Percentiles rank a stretch among this genome's conserved stretches.
These are phyloP conservation scores for Drosophila setosimentum DNA, from an alignment of 2,888 invertebrate genomes.

Conservation along the genomic window DNA sequence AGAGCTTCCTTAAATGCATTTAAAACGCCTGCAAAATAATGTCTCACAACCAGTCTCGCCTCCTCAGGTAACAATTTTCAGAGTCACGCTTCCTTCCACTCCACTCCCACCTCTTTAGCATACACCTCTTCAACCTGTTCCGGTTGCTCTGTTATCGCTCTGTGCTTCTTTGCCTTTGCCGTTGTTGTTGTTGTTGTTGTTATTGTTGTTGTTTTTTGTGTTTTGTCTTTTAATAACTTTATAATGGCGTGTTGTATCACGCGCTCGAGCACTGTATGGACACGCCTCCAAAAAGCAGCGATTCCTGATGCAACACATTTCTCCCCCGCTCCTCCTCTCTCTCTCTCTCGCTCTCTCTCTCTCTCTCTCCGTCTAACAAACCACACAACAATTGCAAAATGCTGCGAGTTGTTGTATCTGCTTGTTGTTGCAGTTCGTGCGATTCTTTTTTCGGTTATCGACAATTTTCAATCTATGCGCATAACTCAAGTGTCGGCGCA, in stretches of 20 bases:
- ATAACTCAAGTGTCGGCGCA: constrained; percentile 73
- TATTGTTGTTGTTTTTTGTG: constrained; percentile 30
- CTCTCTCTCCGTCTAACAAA: constrained; percentile 12
- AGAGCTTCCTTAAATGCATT: constrained; percentile 19
- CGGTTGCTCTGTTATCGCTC: constrained; percentile 28
- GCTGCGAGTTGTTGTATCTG: constrained; percentile 38
- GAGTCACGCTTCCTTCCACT: background rate
- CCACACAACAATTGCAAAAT: constrained; percentile 61
- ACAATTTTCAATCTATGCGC: constrained; percentile 79
- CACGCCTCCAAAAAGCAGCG: constrained; percentile 60
- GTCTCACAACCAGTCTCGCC: constrained; percentile 5
- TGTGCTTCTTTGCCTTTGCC: constrained; percentile 46
- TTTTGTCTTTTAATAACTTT: constrained; percentile 82
- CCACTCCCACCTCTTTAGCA: background rate
- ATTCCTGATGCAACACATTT: constrained; percentile 11
- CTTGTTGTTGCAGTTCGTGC: constrained; percentile 67
- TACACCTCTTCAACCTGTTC: constrained; percentile 49
- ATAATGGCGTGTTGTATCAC: constrained; percentile 81
- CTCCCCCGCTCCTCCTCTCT: background rate
- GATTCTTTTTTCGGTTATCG: constrained; percentile 80
- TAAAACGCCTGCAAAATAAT: constrained; percentile 22
- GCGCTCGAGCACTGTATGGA: constrained; percentile 68
- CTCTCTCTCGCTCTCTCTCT: too few species aligned
- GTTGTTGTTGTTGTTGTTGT: constrained; percentile 38
- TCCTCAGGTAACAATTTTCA: constrained; percentile 16